phyloP scores from a whole-genome alignment of 2,888 invertebrate genomes.

The Melangyna quadrimaculata region DNA sequence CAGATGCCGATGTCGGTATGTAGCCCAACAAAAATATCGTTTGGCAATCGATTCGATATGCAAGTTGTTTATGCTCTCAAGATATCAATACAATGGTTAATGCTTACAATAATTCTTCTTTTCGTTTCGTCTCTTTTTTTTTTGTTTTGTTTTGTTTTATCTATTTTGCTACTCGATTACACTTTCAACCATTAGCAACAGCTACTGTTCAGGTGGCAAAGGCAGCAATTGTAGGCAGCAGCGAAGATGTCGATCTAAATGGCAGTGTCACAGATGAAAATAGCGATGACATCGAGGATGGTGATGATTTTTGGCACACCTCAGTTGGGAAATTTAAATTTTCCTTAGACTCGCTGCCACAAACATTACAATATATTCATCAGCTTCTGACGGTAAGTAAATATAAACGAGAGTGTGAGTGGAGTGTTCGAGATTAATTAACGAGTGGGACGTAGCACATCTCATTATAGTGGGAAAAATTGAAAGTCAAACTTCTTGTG shows the following conservation, averaged over 20 bases:
- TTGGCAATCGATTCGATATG: slow-evolving; percentile 45
- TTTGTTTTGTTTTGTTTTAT: not conserved
- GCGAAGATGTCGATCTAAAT: slow-evolving; percentile 81
- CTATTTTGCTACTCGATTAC: slow-evolving; percentile 45
- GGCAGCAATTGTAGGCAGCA: slow-evolving; percentile 85
- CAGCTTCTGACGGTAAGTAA: slow-evolving; percentile 87
- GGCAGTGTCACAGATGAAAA: slow-evolving; percentile 87
- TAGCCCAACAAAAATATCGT: slow-evolving; percentile 75
- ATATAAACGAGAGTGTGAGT: slow-evolving; percentile 32
- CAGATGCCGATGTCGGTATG: slow-evolving; percentile 93
- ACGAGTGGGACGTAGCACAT: slow-evolving; percentile 25
- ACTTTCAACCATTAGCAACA: slow-evolving; percentile 81
- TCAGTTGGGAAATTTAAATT: slow-evolving; percentile 96
- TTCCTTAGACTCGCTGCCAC: slow-evolving; percentile 92
- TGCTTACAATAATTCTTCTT: slow-evolving; percentile 26
- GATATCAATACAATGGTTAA: slow-evolving; percentile 40
- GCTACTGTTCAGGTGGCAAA: slow-evolving; percentile 89
- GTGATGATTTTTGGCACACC: slow-evolving; percentile 95
- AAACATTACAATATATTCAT: slow-evolving; percentile 95
- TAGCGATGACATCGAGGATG: slow-evolving; percentile 85
- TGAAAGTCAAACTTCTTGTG: slow-evolving; percentile 54
- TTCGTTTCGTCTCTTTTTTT: not conserved
- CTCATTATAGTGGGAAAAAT: not conserved
- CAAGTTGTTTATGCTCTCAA: slow-evolving; percentile 37
- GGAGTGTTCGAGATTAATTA: slow-evolving; percentile 34